Conservation (phyloP, 2,797 vertebrate genomes). For the Columba guinea region DNA sequence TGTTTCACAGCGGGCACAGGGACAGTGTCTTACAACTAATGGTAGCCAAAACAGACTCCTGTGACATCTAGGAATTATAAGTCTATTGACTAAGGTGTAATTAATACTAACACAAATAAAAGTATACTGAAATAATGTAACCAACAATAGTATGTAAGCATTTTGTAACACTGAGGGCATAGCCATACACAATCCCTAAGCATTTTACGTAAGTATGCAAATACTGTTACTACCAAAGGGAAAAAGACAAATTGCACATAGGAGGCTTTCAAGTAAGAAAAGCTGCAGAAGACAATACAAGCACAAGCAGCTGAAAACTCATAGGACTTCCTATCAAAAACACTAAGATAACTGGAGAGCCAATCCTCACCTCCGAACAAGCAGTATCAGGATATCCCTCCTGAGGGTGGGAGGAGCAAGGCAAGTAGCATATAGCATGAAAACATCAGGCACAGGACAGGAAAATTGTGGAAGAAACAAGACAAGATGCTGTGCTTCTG, state of each 20-base stretch:
- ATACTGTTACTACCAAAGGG: not conserved
- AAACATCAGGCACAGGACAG: not conserved
- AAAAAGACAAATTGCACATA: not conserved
- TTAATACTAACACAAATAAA: not conserved
- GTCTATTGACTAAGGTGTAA: not conserved
- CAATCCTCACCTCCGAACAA: not conserved
- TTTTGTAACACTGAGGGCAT: not conserved
- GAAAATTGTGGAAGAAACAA: not conserved
- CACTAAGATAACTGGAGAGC: not conserved
- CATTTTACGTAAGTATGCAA: not conserved
- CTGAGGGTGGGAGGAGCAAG: accelerated
- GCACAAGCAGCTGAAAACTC: not conserved
- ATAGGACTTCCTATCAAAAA: not conserved
- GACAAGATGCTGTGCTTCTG: not conserved
- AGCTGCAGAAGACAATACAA: not conserved
- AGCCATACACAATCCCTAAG: not conserved
- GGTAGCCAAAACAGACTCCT: not conserved
- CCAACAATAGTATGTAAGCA: not conserved
- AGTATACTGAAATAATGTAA: not conserved
- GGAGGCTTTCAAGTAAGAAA: not conserved
- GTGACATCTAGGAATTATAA: not conserved
- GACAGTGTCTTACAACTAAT: not conserved
- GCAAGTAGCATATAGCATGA: not conserved
- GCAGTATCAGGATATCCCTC: not conserved
- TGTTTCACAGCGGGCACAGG: not conserved